phyloP scores from a whole-genome alignment of 2,797 vertebrate species.

The Etheostoma nigrum region DNA sequence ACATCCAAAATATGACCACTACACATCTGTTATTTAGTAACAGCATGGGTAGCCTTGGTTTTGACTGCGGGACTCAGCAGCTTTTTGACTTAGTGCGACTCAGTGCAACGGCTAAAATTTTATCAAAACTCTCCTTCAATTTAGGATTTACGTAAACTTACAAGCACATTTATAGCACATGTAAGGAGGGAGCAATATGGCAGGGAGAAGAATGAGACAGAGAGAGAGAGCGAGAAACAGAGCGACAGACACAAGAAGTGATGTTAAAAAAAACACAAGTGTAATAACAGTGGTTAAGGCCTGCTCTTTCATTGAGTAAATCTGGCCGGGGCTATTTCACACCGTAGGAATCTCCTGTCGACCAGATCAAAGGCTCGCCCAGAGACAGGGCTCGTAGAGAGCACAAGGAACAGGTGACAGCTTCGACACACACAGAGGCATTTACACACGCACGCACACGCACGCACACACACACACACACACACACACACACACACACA shows the following conservation, averaged over 20 bases:
- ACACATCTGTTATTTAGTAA: conserved; percentile 48
- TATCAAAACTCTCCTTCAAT: conserved; percentile 35
- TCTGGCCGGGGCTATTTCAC: conserved; percentile 83
- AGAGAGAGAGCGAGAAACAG: conserved; percentile 31
- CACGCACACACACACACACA: conserved; percentile 3
- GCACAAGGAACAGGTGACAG: conserved; percentile 85
- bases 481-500: conserved; percentile 29
- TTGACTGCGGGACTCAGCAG: conserved; percentile 34
- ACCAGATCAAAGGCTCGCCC: conserved; percentile 82
- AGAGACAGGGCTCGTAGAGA: conserved; percentile 64
- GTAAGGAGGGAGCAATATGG: conserved; percentile 32
- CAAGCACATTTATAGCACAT: conserved; percentile 26
- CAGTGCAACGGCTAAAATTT: conserved; percentile 50
- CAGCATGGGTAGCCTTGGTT: conserved; percentile 46
- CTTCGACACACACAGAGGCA: conserved; percentile 53
- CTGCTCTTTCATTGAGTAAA: conserved; percentile 85
- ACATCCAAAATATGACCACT: conserved; percentile 1
- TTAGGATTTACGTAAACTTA: conserved; percentile 40
- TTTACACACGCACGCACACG: conserved; percentile 39
- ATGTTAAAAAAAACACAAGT: conserved; percentile 59
- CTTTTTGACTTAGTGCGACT: conserved; percentile 46
- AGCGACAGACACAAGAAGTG: conserved; percentile 61
- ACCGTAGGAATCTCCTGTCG: conserved; percentile 82
- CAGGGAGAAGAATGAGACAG: conserved; percentile 29
- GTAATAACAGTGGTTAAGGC: conserved; percentile 83